Conservation (phyloP, 2,113 vertebrate genomes). For the Sigmodon hispidus region DNA sequence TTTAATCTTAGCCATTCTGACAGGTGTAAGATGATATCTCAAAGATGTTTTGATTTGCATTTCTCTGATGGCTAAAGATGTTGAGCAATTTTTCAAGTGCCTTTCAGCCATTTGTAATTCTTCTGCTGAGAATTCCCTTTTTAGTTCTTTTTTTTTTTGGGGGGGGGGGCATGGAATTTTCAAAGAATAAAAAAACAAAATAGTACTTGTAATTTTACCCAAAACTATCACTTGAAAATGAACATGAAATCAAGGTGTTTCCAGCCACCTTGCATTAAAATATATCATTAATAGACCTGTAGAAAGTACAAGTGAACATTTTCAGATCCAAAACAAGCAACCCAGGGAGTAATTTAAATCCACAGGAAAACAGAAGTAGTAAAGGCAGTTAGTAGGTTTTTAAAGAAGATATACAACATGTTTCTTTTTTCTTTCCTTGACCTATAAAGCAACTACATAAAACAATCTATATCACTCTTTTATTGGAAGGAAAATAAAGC, state of each 20-base stretch:
- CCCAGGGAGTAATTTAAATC: slow-evolving; percentile 38
- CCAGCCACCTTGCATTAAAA: not conserved
- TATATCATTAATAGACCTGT: not conserved
- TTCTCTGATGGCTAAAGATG: no score
- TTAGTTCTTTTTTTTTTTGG: no score
- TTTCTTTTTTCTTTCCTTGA: not conserved
- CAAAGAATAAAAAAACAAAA: not conserved
- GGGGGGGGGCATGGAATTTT: not conserved
- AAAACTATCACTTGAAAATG: slow-evolving; percentile 41
- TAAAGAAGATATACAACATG: not conserved
- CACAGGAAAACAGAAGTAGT: not conserved
- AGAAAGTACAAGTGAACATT: slow-evolving; percentile 1
- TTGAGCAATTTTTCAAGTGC: no score
- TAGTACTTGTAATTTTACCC: not conserved
- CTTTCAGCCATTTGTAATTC: no score
- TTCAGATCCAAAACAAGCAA: slow-evolving; percentile 4
- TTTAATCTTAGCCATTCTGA: no score
- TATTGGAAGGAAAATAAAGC: not conserved
- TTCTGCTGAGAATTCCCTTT: no score
- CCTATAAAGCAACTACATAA: not conserved
- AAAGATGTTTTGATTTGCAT: no score
- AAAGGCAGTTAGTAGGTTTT: not conserved
- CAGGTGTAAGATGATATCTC: no score
- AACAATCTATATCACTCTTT: not conserved
- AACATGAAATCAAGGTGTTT: slow-evolving; percentile 31